Evolutionary conservation across 2,797 vertebrate species (phyloP).

Genomic region (Diceros bicornis): DNA sequence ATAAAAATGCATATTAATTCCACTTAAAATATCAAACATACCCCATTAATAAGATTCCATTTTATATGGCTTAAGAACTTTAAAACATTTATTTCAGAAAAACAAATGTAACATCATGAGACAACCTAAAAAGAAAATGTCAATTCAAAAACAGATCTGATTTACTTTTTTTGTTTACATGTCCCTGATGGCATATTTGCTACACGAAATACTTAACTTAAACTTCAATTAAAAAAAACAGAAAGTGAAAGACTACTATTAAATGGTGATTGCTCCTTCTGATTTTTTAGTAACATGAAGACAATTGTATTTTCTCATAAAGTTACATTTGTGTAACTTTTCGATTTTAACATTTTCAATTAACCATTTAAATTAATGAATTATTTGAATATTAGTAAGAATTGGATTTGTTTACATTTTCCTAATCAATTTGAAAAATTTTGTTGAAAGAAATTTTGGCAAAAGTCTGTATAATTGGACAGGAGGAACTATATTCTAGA

Average conservation of each 20-base stretch:
- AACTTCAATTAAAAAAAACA: neutral
- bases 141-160: slow-evolving; percentile 41
- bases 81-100: slow-evolving; percentile 69
- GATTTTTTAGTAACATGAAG: slow-evolving; percentile 39
- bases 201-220: slow-evolving; percentile 53
- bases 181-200: neutral
- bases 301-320: neutral
- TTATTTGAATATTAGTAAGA: neutral
- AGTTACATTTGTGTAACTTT: neutral
- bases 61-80: slow-evolving; percentile 61
- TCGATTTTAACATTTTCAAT: neutral
- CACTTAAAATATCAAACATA: slow-evolving; percentile 18
- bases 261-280: neutral
- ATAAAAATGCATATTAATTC: slow-evolving; percentile 52
- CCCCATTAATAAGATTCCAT: neutral
- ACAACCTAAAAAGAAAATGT: slow-evolving; percentile 26
- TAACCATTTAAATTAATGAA: neutral
- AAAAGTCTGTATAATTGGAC: neutral
- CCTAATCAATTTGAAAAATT: neutral
- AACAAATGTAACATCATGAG: neutral
- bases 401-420: neutral
- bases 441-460: slow-evolving; percentile 10
- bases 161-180: slow-evolving; percentile 61
- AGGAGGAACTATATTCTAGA: neutral
- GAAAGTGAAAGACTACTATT: neutral